Percentiles rank a stretch among this genome's conserved stretches.
Evolutionary conservation across 2,888 invertebrate species (phyloP).

Genomic region (Dimorphilus gyrociliatus): DNA sequence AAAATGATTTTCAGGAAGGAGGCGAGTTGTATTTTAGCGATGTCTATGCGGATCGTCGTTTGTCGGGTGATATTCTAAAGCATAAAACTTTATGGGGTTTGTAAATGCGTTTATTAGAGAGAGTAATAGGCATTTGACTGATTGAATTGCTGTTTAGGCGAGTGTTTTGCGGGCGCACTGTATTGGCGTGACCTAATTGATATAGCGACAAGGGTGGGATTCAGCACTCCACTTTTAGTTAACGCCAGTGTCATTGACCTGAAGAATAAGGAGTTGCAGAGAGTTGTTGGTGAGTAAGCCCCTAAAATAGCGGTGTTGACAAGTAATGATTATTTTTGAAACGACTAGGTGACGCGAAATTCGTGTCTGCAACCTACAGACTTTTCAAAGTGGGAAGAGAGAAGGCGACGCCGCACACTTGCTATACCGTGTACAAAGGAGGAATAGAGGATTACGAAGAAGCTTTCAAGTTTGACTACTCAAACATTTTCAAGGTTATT

Average conservation of each 20-base stretch:
- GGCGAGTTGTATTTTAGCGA: slow-evolving; percentile 32
- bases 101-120: slow-evolving; percentile 1
- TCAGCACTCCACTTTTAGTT: slow-evolving; percentile 19
- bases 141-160: slow-evolving; percentile 13
- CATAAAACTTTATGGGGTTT: slow-evolving; percentile 27
- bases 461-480: slow-evolving; percentile 5
- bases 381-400: slow-evolving; percentile 22
- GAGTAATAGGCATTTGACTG: slow-evolving; percentile 1
- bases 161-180: slow-evolving; percentile 25
- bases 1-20: slow-evolving; percentile 16
- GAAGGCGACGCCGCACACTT: neutral
- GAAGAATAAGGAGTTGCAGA: slow-evolving; percentile 17
- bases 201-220: slow-evolving; percentile 20
- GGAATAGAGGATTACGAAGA: slow-evolving; percentile 4
- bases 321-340: no score
- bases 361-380: slow-evolving; percentile 25
- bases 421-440: slow-evolving; percentile 5
- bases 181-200: slow-evolving; percentile 20
- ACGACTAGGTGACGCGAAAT: slow-evolving; percentile 25
- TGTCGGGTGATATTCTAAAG: slow-evolving; percentile 18
- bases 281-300: slow-evolving; percentile 18
- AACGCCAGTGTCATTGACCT: slow-evolving; percentile 15
- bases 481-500: slow-evolving; percentile 7
- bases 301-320: no score
- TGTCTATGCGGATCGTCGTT: slow-evolving; percentile 20